Base-by-base conservation (phyloP, 2,797 vertebrate genomes). In the Pangasius djambal region DNA sequence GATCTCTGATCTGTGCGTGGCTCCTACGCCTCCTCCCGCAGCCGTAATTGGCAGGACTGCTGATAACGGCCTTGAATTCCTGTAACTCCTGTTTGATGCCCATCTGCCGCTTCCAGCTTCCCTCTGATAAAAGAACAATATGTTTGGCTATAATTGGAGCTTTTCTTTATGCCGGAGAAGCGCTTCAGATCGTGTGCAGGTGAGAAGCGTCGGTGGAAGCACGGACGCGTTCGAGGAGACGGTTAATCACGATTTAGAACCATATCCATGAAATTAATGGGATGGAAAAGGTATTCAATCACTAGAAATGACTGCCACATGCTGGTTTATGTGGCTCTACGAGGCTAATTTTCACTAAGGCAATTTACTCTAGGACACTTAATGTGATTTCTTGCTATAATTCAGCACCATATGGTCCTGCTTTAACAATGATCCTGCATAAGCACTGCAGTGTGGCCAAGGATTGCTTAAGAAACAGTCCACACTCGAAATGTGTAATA, bases 21-120 rank as follows among this genome's bases (percentile, higher is more conserved):
- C 87, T 91, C 55, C 91, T 92, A 92, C 89, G 92, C 90, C 89
- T 89, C 92, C 91, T 90, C 91, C 93, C 84, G 88, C 85, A 90
- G 88, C 88, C 65, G 90, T 96, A 96, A 96, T 95, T 95, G 96
- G 93, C 93, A 94, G 89, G 91, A 93, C 90, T 89, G 67, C 88
- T 91, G 93, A 95, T 94, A 94, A 94, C 92, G 92, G 88, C 90
- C 89, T 88, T 91, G 92, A 93, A 92, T 92, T 91, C 88, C 88
- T 91, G 89, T 94, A 95, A 93, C 94, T 95, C 93, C 92, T 86
- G 90, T 90, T 89, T 92, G 94, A 93, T 94, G 93, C 92, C 85
- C 91, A 90, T 93, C 91, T 92, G 90, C 86, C 89, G 90, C 89
- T 85, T 88, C 88, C 86, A 88, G 67, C 88, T 89, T 91, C 93